Base-by-base conservation (phyloP, 2,888 invertebrate genomes). In the Orthosia cruda region DNA sequence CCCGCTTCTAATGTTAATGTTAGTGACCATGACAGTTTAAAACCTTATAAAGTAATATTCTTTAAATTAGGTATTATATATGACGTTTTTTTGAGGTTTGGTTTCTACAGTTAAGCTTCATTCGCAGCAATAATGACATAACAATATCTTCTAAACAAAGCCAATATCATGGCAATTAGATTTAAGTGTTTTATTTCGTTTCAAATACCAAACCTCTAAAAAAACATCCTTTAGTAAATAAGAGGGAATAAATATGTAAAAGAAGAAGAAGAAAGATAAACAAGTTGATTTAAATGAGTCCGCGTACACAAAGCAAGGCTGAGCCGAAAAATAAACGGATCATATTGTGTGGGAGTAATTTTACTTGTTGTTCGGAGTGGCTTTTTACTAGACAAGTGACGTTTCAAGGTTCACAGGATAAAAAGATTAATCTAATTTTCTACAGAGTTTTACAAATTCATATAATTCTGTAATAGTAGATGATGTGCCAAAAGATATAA, bases 291-390 rank as follows among this genome's bases (percentile, higher is more conserved):
- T 71, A 71, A 83, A 71, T 75, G 67, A 80, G 68, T 13, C 49
- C 59, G 62, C 62, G 82, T 26, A 73, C 62, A 79, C 72, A 83
- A 83, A 73, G 71, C 67, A 67, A 58, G 65, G 49, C 64, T 71
- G 66, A 83, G 79, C 79, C 54, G 59, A 83, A 83, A 72, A 73
- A 74, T 76, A 83, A 80, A 76, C 70, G 80, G 71, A 80, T 76
- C 67, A 73, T 66, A 66, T 70, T 68, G 64, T 67, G 66, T 32
- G 62, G 55, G 62, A 78, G 69, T 74, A 72, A 80, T 83, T 75
- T 75, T 61, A 65, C 71, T 83, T 75, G 63, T 72, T 70, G 70
- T 83, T 70, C 50, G 62, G 62, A 71, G 64, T 77, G 59, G 63
- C 26, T 63, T 75, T 67, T 71, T 50, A 40, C 49, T 45, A 50